Percentiles rank a stretch among this genome's conserved stretches.
These are phyloP conservation scores for Pseudonaja textilis DNA, from an alignment of 2,113 vertebrate species.

Conservation along the genomic window DNA sequence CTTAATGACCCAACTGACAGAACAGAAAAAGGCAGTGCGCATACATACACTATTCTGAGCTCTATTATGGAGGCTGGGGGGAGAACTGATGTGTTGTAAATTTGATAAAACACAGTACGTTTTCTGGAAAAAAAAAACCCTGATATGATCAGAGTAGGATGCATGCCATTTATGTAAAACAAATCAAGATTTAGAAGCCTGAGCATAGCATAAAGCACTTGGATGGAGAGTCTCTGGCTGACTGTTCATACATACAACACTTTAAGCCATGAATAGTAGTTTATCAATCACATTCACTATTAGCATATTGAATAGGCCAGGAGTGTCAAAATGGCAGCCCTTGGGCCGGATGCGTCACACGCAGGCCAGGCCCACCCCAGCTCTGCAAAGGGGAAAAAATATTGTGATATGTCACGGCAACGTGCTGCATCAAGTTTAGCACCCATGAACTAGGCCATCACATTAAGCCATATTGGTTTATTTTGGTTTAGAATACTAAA, in stretches of 20 bases:
- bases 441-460: neutral
- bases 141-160: neutral
- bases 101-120: neutral
- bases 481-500: neutral
- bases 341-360: too few species aligned
- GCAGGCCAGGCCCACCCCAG: too few species aligned
- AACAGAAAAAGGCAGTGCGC: neutral
- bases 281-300: neutral
- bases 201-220: neutral
- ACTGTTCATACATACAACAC: neutral
- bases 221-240: neutral
- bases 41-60: neutral
- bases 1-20: neutral
- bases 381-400: too few species aligned
- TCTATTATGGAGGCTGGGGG: neutral
- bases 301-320: neutral
- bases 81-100: neutral
- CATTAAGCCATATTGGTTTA: neutral
- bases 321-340: too few species aligned
- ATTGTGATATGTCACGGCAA: too few species aligned
- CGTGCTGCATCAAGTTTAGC: too few species aligned
- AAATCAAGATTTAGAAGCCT: neutral
- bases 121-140: neutral
- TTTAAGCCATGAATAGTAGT: neutral
- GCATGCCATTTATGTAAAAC: neutral